These are phyloP conservation scores for Hirudinaria manillensis DNA, from an alignment of 2,888 invertebrate genomes.

Conservation along the genomic window DNA sequence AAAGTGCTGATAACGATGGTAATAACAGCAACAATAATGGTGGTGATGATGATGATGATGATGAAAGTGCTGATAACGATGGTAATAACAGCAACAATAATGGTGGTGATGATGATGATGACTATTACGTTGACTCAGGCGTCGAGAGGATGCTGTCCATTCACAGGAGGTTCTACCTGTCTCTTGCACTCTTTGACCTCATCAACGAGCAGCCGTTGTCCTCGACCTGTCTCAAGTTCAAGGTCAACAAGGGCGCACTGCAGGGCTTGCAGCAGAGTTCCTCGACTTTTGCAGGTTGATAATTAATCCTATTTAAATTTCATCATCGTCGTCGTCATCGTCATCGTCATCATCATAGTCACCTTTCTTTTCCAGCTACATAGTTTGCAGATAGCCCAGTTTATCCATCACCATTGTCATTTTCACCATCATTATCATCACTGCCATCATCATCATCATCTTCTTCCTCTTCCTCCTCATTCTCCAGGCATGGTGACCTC, in stretches of 20 bases:
- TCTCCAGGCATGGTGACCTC: constrained; percentile 82
- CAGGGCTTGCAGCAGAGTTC: constrained; percentile 90
- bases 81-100: too few relatives aligned
- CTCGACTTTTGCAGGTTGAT: constrained; percentile 80
- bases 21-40: too few relatives aligned
- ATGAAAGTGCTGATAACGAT: too few relatives aligned
- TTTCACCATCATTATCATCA: not conserved
- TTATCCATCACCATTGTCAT: too few relatives aligned
- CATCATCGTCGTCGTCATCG: not conserved
- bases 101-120: too few relatives aligned
- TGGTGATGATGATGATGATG: too few relatives aligned
- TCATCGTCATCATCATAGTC: not conserved
- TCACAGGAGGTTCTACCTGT: constrained; percentile 58
- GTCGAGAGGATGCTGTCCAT: constrained; percentile 23
- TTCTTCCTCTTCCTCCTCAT: not conserved
- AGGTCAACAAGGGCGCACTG: constrained; percentile 71
- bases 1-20: too few relatives aligned
- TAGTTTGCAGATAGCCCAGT: too few relatives aligned
- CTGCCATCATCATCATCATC: not conserved
- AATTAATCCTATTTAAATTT: not conserved
- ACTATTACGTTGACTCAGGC: not conserved
- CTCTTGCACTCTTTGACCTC: constrained; percentile 83
- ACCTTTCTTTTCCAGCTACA: too few relatives aligned
- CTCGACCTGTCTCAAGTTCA: constrained; percentile 68
- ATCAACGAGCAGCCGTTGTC: constrained; percentile 80